Evolutionary conservation across 2,113 vertebrate genomes (phyloP), one percentile per base, ranked within the genome.

Genomic region (Tragelaphus scriptus): DNA sequence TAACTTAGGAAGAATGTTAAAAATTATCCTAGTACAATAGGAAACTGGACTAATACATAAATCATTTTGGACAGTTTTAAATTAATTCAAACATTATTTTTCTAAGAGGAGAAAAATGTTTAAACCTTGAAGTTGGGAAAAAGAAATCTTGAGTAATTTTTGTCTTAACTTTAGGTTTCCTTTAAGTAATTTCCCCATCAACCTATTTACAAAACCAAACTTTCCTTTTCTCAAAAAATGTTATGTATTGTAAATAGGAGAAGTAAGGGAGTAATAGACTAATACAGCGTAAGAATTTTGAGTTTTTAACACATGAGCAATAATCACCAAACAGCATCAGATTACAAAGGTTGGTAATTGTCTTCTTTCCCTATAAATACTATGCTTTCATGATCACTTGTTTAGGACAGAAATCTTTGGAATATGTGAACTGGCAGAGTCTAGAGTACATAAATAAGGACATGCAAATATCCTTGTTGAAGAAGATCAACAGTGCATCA

Each of bases 31-130:
- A 61, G 10, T 59, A 75, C 32, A 94, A n/a, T 77, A 91, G 63
- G 26, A 96, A 94, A 88, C 12, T 90, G 51, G 14, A 61, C 32
- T 26, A 61, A 77, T 2, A 40, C 2, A 21, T 58, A 79, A 93
- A 16, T 44, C 56, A 82, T 88, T 94, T 79, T 47, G 65, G 4
- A 36, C 2, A 91, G 36, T 65, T 85, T 53, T 75, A 95, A 90
- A 63, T 86, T 61, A 85, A 9, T 88, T 95, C 36, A 63, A 97
- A 97, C 80, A 40, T 82, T 85, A 86, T 80, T 92, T 85, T 86
- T 79, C 51, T 90, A 61, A 71, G 30, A 71, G 30, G 17, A 77
- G 40, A 82, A 87, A 96, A 96, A 65, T 49, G n/a, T 51, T 90
- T 90, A 84, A 94, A n/a, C 10, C 9, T 36, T 80, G 16, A 65